Base-by-base conservation (phyloP, 2,888 invertebrate genomes). In the Philhelius pedissequus region DNA sequence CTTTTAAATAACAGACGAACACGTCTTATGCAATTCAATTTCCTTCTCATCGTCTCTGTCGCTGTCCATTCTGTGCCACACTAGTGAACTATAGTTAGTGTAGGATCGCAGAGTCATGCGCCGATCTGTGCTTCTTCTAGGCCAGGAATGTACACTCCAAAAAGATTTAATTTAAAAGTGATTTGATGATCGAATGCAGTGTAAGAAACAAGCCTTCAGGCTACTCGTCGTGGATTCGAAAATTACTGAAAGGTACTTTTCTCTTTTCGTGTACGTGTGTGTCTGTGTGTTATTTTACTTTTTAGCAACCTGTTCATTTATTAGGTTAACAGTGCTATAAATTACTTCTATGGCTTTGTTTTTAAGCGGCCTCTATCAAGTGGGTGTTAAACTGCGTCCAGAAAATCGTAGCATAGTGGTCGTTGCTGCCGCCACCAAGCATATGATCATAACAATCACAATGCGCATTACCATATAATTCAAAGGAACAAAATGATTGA, bases 381-480 rank as follows among this genome's bases (percentile, higher is more conserved):
- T 78, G 78, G 82, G 82, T 83, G 82, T 83, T 73, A 78, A 83
- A 83, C 74, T 68, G 58, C 13, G 56, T 48, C 38, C 64, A 66
- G 32, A 60, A 58, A 68, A 58, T 66, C 30, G 32, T 32, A 38
- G 15, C 11, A 22, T 54, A 45, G 48, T 43, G 27, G 70, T 32
- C 35, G 43, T 27, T 9, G n/a, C 5, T 22, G 13, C 48, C 22
- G 7, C 13, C 13, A 48, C 1, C 11, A n/a, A n/a, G 11, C 20
- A n/a, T n/a, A n/a, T n/a, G n/a, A n/a, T n/a, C 13, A 22, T 13
- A 11, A 22, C 22, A 11, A 13, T 2, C 22, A 22, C 22, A 1
- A 22, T 22, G 13, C 2, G 22, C 7, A n/a, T 45, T 45, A 45
- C 13, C 20, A 64, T 45, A 38, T 8, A n/a, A 22, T 40, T 58